phyloP scores from a whole-genome alignment of 2,113 vertebrate genomes.

The Pholis gunnellus region DNA sequence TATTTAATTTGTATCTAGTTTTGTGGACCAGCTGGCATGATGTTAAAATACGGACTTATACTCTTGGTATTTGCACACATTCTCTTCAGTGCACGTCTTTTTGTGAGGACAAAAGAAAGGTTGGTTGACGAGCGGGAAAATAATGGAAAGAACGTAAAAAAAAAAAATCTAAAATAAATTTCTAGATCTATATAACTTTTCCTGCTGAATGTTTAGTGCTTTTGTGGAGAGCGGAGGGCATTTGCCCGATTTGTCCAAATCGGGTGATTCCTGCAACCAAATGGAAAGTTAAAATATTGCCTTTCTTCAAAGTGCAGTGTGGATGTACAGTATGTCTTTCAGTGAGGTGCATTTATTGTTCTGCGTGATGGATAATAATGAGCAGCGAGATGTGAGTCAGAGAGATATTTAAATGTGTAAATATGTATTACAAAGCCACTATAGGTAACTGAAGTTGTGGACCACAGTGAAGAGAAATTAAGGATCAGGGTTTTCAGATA shows the following conservation, averaged over 20 bases:
- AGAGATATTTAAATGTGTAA: conserved; percentile 28
- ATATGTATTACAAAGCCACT: conserved; percentile 30
- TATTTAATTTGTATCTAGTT: conserved; percentile 62
- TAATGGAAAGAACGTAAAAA: conserved; percentile 15
- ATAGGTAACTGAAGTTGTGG: background rate
- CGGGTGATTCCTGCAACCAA: conserved; percentile 56
- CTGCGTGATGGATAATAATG: conserved; percentile 8
- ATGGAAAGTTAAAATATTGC: conserved; percentile 49
- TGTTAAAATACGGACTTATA: conserved; percentile 53
- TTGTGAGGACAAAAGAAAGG: conserved; percentile 23
- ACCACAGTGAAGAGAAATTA: conserved; percentile 4
- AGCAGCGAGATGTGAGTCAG: conserved; percentile 14
- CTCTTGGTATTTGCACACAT: conserved; percentile 66
- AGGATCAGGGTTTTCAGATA: conserved; percentile 41
- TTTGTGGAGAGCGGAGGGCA: conserved; percentile 18
- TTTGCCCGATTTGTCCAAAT: conserved; percentile 45
- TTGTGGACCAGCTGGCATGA: conserved; percentile 65
- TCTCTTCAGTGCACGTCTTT: conserved; percentile 56
- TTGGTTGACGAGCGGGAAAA: conserved; percentile 23
- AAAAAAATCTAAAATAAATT: conserved; percentile 8
- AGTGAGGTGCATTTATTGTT: conserved; percentile 40
- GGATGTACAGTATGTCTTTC: conserved; percentile 29
- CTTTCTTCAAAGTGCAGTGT: conserved; percentile 51
- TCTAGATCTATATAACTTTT: conserved; percentile 54
- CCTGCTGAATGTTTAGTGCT: conserved; percentile 77